phyloP scores from a whole-genome alignment of 2,113 vertebrate genomes.

The Psophia crepitans region DNA sequence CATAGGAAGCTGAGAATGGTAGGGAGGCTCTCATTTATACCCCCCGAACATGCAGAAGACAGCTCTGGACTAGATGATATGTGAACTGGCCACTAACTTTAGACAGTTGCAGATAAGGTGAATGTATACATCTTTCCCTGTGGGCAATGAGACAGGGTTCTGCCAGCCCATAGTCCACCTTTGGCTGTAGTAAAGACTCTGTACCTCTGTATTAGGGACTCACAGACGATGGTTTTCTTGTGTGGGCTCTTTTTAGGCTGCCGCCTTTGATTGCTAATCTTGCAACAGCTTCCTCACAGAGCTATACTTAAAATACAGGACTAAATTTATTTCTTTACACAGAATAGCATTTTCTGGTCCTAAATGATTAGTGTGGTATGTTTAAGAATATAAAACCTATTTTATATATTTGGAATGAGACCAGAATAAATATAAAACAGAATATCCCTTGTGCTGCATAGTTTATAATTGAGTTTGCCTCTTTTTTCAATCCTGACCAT shows the following conservation, averaged over 20 bases:
- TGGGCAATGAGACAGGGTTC: neutral
- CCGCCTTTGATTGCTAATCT: neutral
- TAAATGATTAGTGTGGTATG: neutral
- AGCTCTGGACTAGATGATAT: neutral
- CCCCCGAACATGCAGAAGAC: neutral
- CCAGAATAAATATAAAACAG: conserved; percentile 19
- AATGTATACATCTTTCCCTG: neutral
- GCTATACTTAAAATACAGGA: neutral
- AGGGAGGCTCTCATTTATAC: neutral
- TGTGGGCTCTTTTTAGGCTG: neutral
- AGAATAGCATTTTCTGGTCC: neutral
- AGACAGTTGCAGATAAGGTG: neutral
- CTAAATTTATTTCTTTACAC: neutral
- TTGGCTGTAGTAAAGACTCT: neutral
- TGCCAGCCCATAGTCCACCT: neutral
- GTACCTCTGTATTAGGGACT: neutral
- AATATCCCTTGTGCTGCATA: neutral
- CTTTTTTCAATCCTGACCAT: neutral
- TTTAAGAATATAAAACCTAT: neutral
- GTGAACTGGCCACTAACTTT: neutral
- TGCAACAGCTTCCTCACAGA: neutral
- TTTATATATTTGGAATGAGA: neutral
- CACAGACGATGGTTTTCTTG: neutral
- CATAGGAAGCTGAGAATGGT: neutral
- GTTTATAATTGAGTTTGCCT: conserved; percentile 32